Base-by-base conservation (phyloP, 1,140 invertebrate species). In the Drosophila melanica region DNA sequence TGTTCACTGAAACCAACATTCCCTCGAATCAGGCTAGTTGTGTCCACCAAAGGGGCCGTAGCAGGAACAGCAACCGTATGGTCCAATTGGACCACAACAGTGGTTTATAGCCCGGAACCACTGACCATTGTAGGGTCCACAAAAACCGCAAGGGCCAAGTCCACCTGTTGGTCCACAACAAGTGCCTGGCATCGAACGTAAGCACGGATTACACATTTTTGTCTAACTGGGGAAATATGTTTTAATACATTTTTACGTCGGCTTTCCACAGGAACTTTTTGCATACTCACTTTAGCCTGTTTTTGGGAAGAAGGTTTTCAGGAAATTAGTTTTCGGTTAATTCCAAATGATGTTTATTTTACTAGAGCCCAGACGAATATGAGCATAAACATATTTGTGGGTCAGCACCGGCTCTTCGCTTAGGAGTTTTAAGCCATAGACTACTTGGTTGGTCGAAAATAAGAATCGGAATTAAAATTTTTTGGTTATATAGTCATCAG, bases 141-240 rank as follows among this genome's bases (percentile, higher is more conserved):
- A 86, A 2, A 86, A 80, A 3, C 85, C 44, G 8, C 82, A 86
- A 10, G 82, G 82, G 23, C 82, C 82, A 10, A 87, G 33, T 12
- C 82, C 82, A 7, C 82, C 82, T 16, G 82, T 86, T 9, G 82
- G 82, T 41, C 82, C 82, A 55, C 82, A 86, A 54, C 82, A 86
- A 9, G 82, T 87, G 9, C 82, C 82, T 12, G 82, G 79, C 82
- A 86, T 86, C 0, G 82, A 79, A 18, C 79, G 45, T 41, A 86
- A 76, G 51, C 79, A 75, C 7, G 75, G 82, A 48, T 86, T 86
- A 67, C 82, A 86, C 82, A 86, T 86, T 60, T 50, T 48, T 42
- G 45, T 44, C 37, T 23, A 16, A 60, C 8, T 6, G 8, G 3
- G 39, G 39, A 41, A 2, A 35, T 35, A 9, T 35, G 1, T 9